Evolutionary conservation across 2,888 invertebrate genomes (phyloP).

Genomic region (Isotomurus palustris): DNA sequence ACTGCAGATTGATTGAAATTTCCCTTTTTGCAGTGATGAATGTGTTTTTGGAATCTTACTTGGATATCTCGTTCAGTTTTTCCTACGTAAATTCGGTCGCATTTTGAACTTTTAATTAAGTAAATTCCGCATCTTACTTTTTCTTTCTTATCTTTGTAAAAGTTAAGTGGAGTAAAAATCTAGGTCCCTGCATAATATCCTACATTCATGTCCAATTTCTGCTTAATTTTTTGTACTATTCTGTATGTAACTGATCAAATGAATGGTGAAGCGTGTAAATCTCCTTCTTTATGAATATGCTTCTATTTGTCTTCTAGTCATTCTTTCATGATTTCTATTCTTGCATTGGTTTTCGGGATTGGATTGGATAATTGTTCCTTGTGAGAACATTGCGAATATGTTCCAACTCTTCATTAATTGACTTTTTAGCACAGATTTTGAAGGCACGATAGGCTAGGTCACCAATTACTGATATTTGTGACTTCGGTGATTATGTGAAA

Average conservation of each 20-base stretch:
- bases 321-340: neutral
- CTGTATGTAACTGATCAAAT: neutral
- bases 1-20: neutral
- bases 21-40: neutral
- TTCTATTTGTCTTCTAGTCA: too few relatives aligned
- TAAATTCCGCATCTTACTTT: neutral
- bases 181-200: neutral
- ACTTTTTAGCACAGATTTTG: slow-evolving; percentile 4
- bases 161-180: neutral
- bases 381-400: neutral
- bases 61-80: slow-evolving; percentile 2
- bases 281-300: neutral
- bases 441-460: slow-evolving; percentile 13
- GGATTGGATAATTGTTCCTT: slow-evolving; percentile 3
- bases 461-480: slow-evolving; percentile 23
- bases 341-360: neutral
- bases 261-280: neutral
- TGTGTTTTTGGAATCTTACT: slow-evolving; percentile 6
- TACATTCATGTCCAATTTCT: neutral
- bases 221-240: neutral
- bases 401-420: slow-evolving; percentile 6
- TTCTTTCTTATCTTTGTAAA: neutral
- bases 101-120: neutral
- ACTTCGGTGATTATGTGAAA: slow-evolving; percentile 5
- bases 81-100: neutral